Base-by-base conservation (phyloP, 1,140 invertebrate genomes). In the Metaphire vulgaris region DNA sequence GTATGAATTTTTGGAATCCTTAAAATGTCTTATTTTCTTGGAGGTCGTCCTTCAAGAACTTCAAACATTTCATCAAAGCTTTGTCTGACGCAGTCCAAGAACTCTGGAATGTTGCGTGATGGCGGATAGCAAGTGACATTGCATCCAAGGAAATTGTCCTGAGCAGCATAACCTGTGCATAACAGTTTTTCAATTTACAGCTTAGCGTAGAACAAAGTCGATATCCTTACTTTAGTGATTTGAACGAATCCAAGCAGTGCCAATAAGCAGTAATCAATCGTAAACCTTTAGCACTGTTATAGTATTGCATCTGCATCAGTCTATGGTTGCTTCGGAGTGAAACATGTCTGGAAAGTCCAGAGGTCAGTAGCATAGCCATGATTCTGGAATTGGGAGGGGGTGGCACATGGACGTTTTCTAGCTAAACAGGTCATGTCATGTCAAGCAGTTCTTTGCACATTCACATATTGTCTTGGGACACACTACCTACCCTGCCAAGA, bases 91-190 rank as follows among this genome's bases (percentile, higher is more conserved):
- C 90, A 90, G 73, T 90, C 87, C 28, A 92, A 86, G 82, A 92
- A 95, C 69, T 91, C 89, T 12, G 84, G 84, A 64, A 91, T 92
- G 83, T 91, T 88, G 65, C 89, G 89, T 76, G 91, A 88, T 30
- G 88, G 86, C 76, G 89, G 89, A 83, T 96, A 96, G 78, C 90
- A 91, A 0, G 92, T 92, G 0, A 94, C 89, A 71, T 93, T 89
- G 73, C 90, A 89, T n/a, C 93, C 93, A 34, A 93, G 83, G 79
- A 88, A 89, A 77, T 92, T 89, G 77, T 93, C 89, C 80, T 90
- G 89, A 76, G 94, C 92, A 6, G 85, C 88, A 89, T 85, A 86
- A 71, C 84, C 85, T 86, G 76, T n/a, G 77, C 75, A 73, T 77
- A 73, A 77, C 69, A 77, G 26, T 71, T 16, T 2, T 31, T 2